These are phyloP conservation scores for Melanotaenia boesemani DNA, from an alignment of 2,797 vertebrate genomes.

Conservation along the genomic window DNA sequence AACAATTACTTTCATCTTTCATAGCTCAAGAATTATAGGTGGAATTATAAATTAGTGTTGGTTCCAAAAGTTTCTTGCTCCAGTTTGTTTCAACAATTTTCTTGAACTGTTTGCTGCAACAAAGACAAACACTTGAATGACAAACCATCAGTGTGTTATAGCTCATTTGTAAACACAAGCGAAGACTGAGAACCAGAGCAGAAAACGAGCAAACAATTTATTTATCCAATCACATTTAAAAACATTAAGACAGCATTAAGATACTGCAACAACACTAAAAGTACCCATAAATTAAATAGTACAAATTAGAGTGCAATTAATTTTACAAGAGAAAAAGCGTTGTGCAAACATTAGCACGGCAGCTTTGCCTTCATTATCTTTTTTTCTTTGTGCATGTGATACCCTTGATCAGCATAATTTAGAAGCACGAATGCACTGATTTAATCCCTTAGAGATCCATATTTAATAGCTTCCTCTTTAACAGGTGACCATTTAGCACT, in stretches of 20 bases:
- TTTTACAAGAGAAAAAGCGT: constrained; percentile 42
- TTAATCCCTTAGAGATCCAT: constrained; percentile 47
- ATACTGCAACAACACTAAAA: constrained; percentile 44
- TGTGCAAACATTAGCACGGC: constrained; percentile 59
- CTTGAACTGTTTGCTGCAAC: not conserved
- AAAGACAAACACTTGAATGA: constrained; percentile 46
- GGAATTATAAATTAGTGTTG: not conserved
- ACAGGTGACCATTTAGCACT: constrained; percentile 39
- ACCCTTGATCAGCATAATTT: constrained; percentile 41
- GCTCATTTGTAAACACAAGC: constrained; percentile 35
- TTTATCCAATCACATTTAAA: constrained; percentile 55
- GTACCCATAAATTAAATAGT: constrained; percentile 54
- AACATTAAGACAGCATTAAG: constrained; percentile 40
- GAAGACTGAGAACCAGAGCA: constrained; percentile 21
- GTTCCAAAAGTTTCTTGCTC: not conserved
- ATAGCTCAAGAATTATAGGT: not conserved
- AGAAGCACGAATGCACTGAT: constrained; percentile 36
- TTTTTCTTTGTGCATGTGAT: constrained; percentile 55
- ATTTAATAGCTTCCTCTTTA: constrained; percentile 26
- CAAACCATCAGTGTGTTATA: constrained; percentile 15
- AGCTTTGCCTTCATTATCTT: constrained; percentile 46
- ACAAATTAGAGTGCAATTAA: constrained; percentile 59
- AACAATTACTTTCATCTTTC: not conserved
- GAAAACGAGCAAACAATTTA: constrained; percentile 52
- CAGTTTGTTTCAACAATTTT: not conserved